A percentile compares a stretch with the other conserved stretches of the same genome.
Evolutionary conservation across 2,113 vertebrate genomes (phyloP).

Genomic region (Leptobrachium leishanense): DNA sequence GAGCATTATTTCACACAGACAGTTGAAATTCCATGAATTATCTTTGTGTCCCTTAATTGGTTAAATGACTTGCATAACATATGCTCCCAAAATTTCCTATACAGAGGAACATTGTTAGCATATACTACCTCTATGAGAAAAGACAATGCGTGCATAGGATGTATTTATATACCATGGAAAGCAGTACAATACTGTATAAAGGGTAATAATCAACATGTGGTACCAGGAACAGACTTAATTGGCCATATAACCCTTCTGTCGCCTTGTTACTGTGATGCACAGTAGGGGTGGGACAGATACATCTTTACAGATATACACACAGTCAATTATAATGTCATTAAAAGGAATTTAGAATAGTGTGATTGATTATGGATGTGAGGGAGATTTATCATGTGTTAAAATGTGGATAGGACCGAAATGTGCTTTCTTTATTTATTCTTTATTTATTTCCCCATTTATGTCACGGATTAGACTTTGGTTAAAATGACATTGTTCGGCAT

Average conservation of each 20-base stretch:
- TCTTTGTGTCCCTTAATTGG: constrained; percentile 22
- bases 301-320: neutral
- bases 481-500: too few relatives aligned
- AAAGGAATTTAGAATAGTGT: too few relatives aligned
- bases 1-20: constrained; percentile 10
- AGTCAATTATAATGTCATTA: neutral
- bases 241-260: constrained; percentile 3
- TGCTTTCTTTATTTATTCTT: too few relatives aligned
- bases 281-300: neutral
- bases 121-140: neutral
- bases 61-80: constrained; percentile 26
- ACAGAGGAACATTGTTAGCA: neutral
- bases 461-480: too few relatives aligned
- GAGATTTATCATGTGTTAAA: too few relatives aligned
- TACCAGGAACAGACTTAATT: neutral
- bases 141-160: constrained; percentile 17
- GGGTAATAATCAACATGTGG: constrained; percentile 36
- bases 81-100: constrained; percentile 24
- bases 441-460: too few relatives aligned
- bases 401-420: too few relatives aligned
- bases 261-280: neutral
- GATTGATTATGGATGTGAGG: too few relatives aligned
- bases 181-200: constrained; percentile 8
- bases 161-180: constrained; percentile 39
- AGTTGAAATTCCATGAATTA: constrained; percentile 9